phyloP scores from a whole-genome alignment of 2,113 vertebrate species.

The Sinocyclocheilus anophthalmus region DNA sequence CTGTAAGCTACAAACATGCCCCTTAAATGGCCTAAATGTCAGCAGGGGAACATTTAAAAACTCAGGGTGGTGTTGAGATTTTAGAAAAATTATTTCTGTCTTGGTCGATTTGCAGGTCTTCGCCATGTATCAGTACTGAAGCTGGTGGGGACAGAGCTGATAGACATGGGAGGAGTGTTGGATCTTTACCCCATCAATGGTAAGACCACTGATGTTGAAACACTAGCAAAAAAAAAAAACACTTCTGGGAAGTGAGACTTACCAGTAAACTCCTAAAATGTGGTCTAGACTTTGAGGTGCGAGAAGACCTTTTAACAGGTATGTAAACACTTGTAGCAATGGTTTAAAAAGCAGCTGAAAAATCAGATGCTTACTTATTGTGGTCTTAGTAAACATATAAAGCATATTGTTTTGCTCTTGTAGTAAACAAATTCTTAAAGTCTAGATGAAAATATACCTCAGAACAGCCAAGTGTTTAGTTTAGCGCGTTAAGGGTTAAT shows the following conservation, averaged over 20 bases:
- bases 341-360: background rate
- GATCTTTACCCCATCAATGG: constrained; percentile 97
- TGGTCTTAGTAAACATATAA: background rate
- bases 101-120: constrained; percentile 78
- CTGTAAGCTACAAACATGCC: background rate
- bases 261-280: constrained; percentile 24
- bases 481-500: constrained; percentile 15
- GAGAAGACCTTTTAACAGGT: background rate
- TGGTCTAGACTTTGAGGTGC: constrained; percentile 5
- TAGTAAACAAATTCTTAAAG: background rate
- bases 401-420: background rate
- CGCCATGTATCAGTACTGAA: constrained; percentile 94
- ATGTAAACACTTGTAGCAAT: background rate
- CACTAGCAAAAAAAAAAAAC: background rate
- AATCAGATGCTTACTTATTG: background rate
- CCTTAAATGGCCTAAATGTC: background rate
- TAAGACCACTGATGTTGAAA: constrained; percentile 67
- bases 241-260: background rate
- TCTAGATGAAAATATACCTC: background rate
- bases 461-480: background rate
- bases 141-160: constrained; percentile 82
- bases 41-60: background rate
- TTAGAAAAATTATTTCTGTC: background rate
- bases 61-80: background rate
- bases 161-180: constrained; percentile 86